phyloP scores from a whole-genome alignment of 2,113 vertebrate species.

The Misgurnus mizolepis region DNA sequence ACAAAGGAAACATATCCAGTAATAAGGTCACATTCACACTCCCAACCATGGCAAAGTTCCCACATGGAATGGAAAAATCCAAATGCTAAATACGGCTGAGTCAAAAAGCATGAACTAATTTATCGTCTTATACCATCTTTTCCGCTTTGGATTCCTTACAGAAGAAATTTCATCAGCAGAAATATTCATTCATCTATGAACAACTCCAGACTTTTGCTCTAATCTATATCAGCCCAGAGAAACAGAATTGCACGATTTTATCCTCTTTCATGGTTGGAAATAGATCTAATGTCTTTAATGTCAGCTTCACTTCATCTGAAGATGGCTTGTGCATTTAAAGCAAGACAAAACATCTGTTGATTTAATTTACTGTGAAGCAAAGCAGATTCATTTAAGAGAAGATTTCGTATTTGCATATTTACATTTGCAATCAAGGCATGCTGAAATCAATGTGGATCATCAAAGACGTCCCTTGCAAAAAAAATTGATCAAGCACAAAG shows the following conservation, averaged over 20 bases:
- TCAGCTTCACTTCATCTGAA: constrained; percentile 8
- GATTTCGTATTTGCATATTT: background rate
- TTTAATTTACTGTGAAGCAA: constrained; percentile 24
- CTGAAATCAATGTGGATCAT: background rate
- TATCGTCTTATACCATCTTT: constrained; percentile 1
- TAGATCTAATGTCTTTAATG: constrained; percentile 50
- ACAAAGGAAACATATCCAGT: background rate
- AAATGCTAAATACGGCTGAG: constrained; percentile 59
- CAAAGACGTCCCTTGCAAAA: background rate
- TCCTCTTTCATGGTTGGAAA: constrained; percentile 63
- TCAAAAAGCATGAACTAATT: constrained; percentile 47
- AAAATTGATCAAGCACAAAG: background rate
- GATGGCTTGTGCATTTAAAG: constrained; percentile 11
- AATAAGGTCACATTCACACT: constrained; percentile 1
- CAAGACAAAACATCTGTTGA: constrained; percentile 8
- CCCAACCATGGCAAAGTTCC: constrained; percentile 5
- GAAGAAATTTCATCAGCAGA: constrained; percentile 35
- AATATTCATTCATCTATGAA: constrained; percentile 41
- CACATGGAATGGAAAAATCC: constrained; percentile 32
- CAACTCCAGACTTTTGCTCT: constrained; percentile 49
- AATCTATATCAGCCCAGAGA: constrained; percentile 50
- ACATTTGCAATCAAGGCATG: background rate
- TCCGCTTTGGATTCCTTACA: constrained; percentile 5
- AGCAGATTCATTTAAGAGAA: background rate
- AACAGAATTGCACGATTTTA: constrained; percentile 60